A percentile compares a stretch with the other conserved stretches of the same genome.
Evolutionary conservation across 2,888 invertebrate species (phyloP).

Genomic region (Clunio marinus): DNA sequence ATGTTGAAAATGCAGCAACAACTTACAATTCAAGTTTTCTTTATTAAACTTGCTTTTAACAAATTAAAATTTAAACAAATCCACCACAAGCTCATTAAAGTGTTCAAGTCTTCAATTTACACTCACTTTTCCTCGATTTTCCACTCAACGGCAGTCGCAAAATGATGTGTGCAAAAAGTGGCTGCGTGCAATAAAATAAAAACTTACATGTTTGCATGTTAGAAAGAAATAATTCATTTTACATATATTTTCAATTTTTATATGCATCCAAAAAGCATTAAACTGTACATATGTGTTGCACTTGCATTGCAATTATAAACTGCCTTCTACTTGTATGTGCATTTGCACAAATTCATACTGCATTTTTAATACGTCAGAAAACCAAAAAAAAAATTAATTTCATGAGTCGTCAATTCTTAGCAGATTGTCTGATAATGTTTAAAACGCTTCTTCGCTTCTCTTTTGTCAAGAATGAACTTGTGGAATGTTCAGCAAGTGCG

Average conservation of each 20-base stretch:
- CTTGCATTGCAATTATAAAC: not conserved
- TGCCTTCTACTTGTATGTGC: no score
- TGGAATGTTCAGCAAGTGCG: no score
- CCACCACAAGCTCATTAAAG: not conserved
- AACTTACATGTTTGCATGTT: slow-evolving; percentile 33
- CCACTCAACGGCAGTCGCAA: slow-evolving; percentile 10
- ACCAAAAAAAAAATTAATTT: not conserved
- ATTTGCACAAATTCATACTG: no score
- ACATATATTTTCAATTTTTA: slow-evolving; percentile 32
- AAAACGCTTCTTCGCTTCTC: not conserved
- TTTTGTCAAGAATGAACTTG: no score
- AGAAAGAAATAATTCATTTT: slow-evolving; percentile 32
- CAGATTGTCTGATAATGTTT: not conserved
- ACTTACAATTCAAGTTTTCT: not conserved
- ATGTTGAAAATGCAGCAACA: no score
- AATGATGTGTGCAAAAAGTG: slow-evolving; percentile 9
- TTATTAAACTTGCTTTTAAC: not conserved
- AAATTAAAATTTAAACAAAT: not conserved
- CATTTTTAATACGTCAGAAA: no score
- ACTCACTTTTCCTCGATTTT: slow-evolving; percentile 29
- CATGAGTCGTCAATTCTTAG: not conserved
- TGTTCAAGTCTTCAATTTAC: slow-evolving; percentile 22
- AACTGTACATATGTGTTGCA: not conserved
- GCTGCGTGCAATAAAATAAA: slow-evolving; percentile 26
- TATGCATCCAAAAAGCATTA: not conserved